These are phyloP conservation scores for Charaxes varanes DNA, from an alignment of 1,140 invertebrate species.

Conservation along the genomic window DNA sequence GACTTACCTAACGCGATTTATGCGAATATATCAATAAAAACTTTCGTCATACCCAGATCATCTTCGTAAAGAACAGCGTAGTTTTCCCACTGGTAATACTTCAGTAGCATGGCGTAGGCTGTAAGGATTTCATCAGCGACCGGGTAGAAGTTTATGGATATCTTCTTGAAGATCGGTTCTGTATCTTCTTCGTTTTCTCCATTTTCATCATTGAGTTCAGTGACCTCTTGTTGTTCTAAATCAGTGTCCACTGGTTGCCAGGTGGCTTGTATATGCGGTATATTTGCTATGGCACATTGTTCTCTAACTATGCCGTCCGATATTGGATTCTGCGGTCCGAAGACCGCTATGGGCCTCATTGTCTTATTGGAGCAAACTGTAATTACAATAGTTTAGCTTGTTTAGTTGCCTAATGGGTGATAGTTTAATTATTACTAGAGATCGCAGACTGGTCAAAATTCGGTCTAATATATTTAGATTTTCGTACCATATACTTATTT, in stretches of 20 bases:
- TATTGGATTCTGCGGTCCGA: conserved; percentile 82
- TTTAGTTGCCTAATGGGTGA: too few species aligned
- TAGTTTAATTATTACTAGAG: too few species aligned
- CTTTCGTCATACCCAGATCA: conserved; percentile 74
- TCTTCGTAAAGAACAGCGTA: conserved; percentile 80
- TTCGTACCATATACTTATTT: neutral
- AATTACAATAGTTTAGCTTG: conserved; percentile 28
- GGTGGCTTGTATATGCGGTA: conserved; percentile 83
- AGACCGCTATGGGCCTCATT: conserved; percentile 77
- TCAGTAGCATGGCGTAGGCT: conserved; percentile 80
- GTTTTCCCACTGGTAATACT: conserved; percentile 81
- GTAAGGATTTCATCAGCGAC: conserved; percentile 77
- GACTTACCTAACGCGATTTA: too few species aligned
- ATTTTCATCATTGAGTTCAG: conserved; percentile 15
- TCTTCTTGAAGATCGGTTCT: conserved; percentile 37
- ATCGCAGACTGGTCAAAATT: too few species aligned
- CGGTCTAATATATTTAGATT: neutral
- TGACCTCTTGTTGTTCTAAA: conserved; percentile 21
- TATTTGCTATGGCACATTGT: conserved; percentile 80
- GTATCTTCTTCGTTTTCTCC: conserved; percentile 12
- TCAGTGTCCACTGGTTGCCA: conserved; percentile 76
- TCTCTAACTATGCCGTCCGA: conserved; percentile 79
- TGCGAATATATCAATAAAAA: neutral
- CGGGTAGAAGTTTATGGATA: conserved; percentile 81
- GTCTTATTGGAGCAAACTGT: conserved; percentile 78